phyloP scores from a whole-genome alignment of 2,888 invertebrate genomes.

The Ectobius pallidus region DNA sequence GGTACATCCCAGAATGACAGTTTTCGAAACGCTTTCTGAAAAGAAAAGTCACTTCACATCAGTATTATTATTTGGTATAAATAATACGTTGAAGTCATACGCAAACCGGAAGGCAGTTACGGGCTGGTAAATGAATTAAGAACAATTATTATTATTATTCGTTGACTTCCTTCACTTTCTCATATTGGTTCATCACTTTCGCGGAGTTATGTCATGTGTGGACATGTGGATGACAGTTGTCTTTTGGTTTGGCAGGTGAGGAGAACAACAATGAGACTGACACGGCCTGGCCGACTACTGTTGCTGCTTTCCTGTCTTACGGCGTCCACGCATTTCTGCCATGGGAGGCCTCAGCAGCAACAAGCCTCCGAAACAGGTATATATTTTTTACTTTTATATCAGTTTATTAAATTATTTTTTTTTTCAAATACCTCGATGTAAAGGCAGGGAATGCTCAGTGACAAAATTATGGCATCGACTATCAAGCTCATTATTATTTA shows the following conservation, averaged over 20 bases:
- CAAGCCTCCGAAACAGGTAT: neutral
- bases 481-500: no score
- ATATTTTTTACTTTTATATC: no score
- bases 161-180: neutral
- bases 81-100: no score
- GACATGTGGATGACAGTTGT: neutral
- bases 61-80: no score
- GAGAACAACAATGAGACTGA: conserved; percentile 5
- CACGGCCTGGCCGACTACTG: neutral
- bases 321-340: neutral
- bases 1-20: no score
- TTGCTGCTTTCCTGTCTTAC: neutral
- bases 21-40: no score
- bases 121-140: conserved; percentile 7
- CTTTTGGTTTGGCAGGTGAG: conserved; percentile 1
- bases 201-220: neutral
- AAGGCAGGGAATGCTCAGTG: no score
- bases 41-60: no score
- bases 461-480: no score
- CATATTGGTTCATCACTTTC: conserved; percentile 9
- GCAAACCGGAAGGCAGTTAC: neutral
- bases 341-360: neutral
- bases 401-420: no score
- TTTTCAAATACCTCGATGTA: no score
- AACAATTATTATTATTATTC: neutral